Percentiles rank a stretch among this genome's conserved stretches.
Evolutionary conservation across 2,888 invertebrate species (phyloP).

Genomic region (Plagiodera versicolora): DNA sequence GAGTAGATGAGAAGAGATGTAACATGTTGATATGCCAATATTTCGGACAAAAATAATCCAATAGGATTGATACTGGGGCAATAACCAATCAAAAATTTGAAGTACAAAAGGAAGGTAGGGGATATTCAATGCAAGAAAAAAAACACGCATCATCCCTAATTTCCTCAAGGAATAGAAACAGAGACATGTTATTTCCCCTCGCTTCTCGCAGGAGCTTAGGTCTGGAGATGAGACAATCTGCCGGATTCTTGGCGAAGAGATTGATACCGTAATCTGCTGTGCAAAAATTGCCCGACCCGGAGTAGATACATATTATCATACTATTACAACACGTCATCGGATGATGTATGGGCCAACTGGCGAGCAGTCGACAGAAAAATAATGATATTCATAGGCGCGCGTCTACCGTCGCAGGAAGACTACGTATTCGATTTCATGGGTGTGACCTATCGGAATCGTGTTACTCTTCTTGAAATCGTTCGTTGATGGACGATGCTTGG

Average conservation of each 20-base stretch:
- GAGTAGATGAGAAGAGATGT: no score
- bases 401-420: neutral
- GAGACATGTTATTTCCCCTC: conserved; percentile 16
- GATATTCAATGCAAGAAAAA: neutral
- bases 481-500: neutral
- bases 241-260: conserved; percentile 50
- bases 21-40: no score
- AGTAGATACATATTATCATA: conserved; percentile 58
- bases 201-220: conserved; percentile 26
- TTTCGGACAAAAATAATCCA: no score
- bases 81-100: no score
- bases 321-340: conserved; percentile 57
- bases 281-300: conserved; percentile 55
- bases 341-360: conserved; percentile 55
- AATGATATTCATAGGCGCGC: conserved; percentile 36
- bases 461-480: neutral
- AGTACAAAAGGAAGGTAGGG: no score
- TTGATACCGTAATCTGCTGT: conserved; percentile 58
- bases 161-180: conserved; percentile 47
- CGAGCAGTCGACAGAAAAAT: conserved; percentile 52
- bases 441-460: neutral
- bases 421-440: neutral
- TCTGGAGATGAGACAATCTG: conserved; percentile 43
- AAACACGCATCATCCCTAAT: conserved; percentile 46
- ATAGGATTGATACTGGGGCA: neutral